Base-by-base conservation (phyloP, 2,797 vertebrate genomes). In the Sebastes steindachneri region DNA sequence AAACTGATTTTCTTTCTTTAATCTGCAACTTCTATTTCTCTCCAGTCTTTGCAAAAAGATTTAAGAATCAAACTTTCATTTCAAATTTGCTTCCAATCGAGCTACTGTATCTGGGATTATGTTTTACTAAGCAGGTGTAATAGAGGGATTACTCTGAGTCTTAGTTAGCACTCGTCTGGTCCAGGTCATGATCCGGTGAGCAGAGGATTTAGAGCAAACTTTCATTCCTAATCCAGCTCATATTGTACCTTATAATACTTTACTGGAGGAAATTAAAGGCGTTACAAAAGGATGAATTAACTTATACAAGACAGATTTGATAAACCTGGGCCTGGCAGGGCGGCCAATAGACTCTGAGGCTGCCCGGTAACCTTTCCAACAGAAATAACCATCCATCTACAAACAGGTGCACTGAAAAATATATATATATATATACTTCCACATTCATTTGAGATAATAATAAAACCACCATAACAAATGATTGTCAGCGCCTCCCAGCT, bases 121-220 rank as follows among this genome's bases (percentile, higher is more conserved):
- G 0, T 67, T 71, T 71, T 7, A 68, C 58, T 84, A 67, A 75
- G 28, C 54, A 73, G 48, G 21, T 45, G 5, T 79, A 73, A 82
- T 77, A 54, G 35, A 79, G 68, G 64, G 81, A 84, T 88, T 82
- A 77, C 21, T 64, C 19, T 9, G 14, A 75, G 4, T 54, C 25
- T 68, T 79, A 21, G 35, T 72, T 66, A 67, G 70, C 48, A 21
- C 15, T 81, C 4, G 2, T 41, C 62, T 57, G 54, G 59, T 70
- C 25, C n/a, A 17, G 62, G 65, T 86, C 57, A 23, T 21, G n/a
- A 77, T 54, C 48, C 1, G 12, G 17, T 69, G 84, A 75, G 29
- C 29, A 1, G 17, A 64, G 29, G 35, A 76, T 66, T 79, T 48
- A 26, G 23, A 55, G 28, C 19, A 53, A 55, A 31, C 53, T 19